phyloP scores from a whole-genome alignment of 2,888 invertebrate genomes.

The Lucinisca nassula region DNA sequence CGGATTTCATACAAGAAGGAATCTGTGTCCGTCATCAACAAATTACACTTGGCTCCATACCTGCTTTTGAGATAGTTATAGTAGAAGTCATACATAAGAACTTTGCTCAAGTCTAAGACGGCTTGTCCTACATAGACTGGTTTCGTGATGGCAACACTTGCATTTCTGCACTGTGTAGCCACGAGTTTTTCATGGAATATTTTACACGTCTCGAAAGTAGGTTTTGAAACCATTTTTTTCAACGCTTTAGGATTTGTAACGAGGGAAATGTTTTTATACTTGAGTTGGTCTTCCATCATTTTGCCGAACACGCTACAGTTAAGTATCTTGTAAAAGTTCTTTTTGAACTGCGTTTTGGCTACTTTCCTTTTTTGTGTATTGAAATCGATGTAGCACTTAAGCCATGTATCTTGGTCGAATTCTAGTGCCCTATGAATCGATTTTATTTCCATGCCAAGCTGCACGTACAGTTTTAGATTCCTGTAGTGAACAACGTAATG shows the following conservation, averaged over 20 bases:
- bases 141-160: background rate
- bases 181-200: background rate
- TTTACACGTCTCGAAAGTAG: background rate
- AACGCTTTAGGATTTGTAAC: background rate
- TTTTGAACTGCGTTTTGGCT: background rate
- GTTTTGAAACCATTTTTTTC: background rate
- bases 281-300: background rate
- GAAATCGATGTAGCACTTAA: background rate
- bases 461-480: background rate
- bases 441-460: background rate
- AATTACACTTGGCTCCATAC: background rate
- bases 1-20: background rate
- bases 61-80: background rate
- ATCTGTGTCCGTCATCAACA: background rate
- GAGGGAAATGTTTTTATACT: background rate
- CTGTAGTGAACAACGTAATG: background rate
- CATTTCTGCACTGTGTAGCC: background rate
- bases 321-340: background rate
- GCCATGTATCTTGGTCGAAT: background rate
- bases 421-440: background rate
- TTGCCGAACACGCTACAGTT: background rate
- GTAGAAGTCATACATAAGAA: too few relatives aligned
- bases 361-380: background rate
- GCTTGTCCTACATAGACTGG: conserved; percentile 5
- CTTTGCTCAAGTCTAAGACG: background rate